Base-by-base conservation (phyloP, 1,140 invertebrate species). In the Camponotus floridanus region DNA sequence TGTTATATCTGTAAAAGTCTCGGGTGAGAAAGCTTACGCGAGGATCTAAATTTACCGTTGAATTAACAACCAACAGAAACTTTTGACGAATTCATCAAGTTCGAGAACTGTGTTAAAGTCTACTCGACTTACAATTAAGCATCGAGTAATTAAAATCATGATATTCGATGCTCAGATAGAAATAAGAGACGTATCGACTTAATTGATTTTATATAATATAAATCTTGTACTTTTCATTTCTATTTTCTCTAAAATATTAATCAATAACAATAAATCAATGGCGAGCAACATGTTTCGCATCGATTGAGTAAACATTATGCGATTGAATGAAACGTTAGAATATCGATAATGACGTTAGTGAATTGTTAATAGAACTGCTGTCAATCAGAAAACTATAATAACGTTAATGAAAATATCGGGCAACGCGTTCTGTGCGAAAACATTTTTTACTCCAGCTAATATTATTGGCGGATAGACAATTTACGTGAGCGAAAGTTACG, bases 381-480 rank as follows among this genome's bases (percentile, higher is more conserved):
- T 67, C 76, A 85, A 85, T 80, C 84, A 68, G 51, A 68, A 45
- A 80, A 51, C 51, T 68, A 45, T 80, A 80, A 85, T 79, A 59
- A 85, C 13, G 36, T 85, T 85, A 80, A 68, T 48, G 45, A 39
- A 48, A 73, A 78, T 85, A 80, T 80, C 57, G 68, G 65, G n/a
- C 39, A 51, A 15, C 48, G 48, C 33, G 48, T 42, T 55, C 42
- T 31, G 42, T n/a, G 36, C 31, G 65, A 42, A 39, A 33, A 21
- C 5, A 21, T 36, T 59, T 59, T 68, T 85, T 80, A 48, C 61
- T 57, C 76, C 39, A 18, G 18, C 61, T 78, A 78, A 78, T 18
- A 26, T 42, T 45, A 39, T 31, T 5, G 33, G 36, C 81, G 11
- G 45, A 79, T 48, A 31, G 73, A 62, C 39, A 61, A 81, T 85